Conservation (phyloP, 2,113 vertebrate species). For the Sylvietta virens region DNA sequence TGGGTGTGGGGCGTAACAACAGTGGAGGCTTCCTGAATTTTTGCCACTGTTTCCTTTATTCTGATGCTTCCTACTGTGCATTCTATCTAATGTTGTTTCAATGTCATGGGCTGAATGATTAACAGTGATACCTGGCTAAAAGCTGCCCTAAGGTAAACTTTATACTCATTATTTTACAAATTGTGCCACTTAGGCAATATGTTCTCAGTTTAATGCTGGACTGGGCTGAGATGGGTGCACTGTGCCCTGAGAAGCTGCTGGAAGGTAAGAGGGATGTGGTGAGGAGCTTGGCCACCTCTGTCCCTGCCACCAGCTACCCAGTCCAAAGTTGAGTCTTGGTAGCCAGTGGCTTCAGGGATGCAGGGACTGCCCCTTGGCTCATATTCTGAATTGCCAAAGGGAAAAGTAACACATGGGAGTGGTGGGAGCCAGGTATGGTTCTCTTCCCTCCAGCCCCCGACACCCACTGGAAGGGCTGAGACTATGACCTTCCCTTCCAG, state of each 20-base stretch:
- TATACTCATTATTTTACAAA: accelerated
- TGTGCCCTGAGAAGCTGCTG: neutral
- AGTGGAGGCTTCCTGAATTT: neutral
- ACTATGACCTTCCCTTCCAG: neutral
- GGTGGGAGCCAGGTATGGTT: accelerated
- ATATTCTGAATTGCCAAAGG: neutral
- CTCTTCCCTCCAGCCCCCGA: neutral
- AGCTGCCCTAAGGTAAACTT: neutral
- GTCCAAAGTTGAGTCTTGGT: accelerated
- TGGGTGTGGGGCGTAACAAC: neutral
- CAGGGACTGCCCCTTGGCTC: neutral
- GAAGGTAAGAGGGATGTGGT: neutral
- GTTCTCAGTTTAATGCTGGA: neutral
- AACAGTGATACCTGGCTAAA: neutral
- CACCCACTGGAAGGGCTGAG: neutral
- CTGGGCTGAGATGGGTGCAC: accelerated
- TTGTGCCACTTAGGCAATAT: neutral
- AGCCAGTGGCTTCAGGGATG: neutral
- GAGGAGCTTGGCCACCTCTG: neutral
- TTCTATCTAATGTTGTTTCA: neutral
- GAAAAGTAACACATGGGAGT: accelerated
- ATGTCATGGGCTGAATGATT: accelerated
- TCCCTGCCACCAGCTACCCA: neutral
- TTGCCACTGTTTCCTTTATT: neutral
- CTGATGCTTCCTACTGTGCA: neutral